Conservation (phyloP, 1,140 invertebrate species). For the Paraescarpia echinospica region DNA sequence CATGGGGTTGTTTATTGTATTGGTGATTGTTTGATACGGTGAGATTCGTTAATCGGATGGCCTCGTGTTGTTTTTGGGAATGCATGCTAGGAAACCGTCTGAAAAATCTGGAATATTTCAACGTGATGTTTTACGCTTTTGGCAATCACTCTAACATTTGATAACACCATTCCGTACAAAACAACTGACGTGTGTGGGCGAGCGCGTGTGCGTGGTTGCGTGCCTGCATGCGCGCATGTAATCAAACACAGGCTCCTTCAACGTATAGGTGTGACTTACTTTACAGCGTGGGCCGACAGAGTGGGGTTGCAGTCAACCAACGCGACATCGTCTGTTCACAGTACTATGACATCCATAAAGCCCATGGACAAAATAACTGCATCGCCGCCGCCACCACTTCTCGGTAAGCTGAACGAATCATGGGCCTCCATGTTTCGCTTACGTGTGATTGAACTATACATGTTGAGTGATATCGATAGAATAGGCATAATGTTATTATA, state of each 20-base stretch:
- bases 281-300: background rate
- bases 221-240: too few species aligned
- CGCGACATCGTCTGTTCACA: background rate
- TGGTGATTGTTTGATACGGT: too few species aligned
- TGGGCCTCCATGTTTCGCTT: background rate
- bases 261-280: background rate
- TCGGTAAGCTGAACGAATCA: background rate
- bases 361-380: background rate
- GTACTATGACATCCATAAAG: background rate
- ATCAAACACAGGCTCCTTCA: background rate
- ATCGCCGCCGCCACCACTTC: background rate
- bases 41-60: too few species aligned
- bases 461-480: background rate
- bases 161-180: too few species aligned
- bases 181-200: too few species aligned
- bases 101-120: too few species aligned
- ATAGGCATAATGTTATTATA: background rate
- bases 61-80: too few species aligned
- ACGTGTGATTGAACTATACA: background rate
- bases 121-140: too few species aligned
- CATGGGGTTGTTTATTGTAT: too few species aligned
- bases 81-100: too few species aligned
- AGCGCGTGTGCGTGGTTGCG: too few species aligned
- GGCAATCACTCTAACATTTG: too few species aligned
- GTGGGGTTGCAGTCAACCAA: background rate